Evolutionary conservation across 1,140 invertebrate genomes (phyloP).

Genomic region (Aphaenogaster floridana): DNA sequence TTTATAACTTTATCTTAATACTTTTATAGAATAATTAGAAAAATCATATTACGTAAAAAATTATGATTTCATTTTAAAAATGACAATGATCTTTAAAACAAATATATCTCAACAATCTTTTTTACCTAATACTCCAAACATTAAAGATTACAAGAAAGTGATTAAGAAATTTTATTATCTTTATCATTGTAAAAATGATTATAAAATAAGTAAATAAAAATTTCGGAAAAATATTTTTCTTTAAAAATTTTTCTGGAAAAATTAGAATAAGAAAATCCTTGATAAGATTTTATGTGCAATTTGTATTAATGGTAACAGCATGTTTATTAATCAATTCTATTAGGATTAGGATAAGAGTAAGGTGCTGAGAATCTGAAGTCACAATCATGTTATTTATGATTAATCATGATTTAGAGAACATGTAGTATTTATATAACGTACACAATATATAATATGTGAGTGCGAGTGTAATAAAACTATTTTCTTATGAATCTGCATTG

Average conservation of each 20-base stretch:
- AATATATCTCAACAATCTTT: no score
- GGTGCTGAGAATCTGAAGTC: neutral
- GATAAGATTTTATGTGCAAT: neutral
- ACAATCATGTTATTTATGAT: neutral
- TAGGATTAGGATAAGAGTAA: constrained; percentile 9
- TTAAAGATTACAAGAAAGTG: no score
- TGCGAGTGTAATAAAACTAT: neutral
- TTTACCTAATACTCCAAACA: no score
- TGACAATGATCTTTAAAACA: no score
- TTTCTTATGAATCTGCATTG: neutral
- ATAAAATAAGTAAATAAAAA: neutral
- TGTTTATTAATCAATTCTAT: constrained; percentile 3
- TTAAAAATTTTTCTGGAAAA: neutral
- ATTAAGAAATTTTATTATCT: no score
- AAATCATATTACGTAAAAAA: no score
- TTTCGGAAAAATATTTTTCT: neutral
- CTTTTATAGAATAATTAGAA: no score
- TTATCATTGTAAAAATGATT: neutral
- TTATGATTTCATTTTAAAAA: no score
- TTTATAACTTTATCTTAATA: no score
- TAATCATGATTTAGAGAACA: neutral
- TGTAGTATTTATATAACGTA: neutral
- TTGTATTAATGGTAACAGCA: neutral
- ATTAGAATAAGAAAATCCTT: neutral
- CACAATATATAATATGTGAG: neutral